A percentile compares a stretch with the other conserved stretches of the same genome.
Evolutionary conservation across 92 coral and sea anemone species (phyloP).

Genomic region (Palythoa grandis): DNA sequence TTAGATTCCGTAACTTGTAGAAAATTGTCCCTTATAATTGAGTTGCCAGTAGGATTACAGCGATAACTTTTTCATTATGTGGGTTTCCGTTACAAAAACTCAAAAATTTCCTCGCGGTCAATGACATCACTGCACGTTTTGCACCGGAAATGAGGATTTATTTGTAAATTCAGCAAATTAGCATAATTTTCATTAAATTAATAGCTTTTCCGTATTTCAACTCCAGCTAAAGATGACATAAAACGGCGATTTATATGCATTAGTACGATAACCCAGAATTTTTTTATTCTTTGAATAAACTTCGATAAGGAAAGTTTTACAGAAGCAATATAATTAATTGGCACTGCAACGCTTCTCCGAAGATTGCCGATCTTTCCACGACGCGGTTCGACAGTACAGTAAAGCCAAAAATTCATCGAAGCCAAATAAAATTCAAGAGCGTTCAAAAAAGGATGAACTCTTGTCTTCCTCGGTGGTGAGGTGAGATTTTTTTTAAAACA

Average conservation of each 20-base stretch:
- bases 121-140: conserved; percentile 11
- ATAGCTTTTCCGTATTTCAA: conserved; percentile 15
- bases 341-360: not conserved
- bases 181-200: conserved; percentile 27
- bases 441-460: not conserved
- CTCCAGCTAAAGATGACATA: conserved; percentile 8
- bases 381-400: not conserved
- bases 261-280: not conserved
- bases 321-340: conserved; percentile 22
- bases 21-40: not conserved
- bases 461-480: not conserved
- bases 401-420: not conserved
- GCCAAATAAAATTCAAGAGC: not conserved
- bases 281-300: not conserved
- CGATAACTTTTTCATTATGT: conserved; percentile 19
- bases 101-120: not conserved
- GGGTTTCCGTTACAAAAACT: conserved; percentile 12
- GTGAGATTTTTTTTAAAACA: conserved; percentile 25
- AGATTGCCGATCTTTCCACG: conserved; percentile 19
- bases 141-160: conserved; percentile 8
- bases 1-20: not conserved
- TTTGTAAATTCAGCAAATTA: conserved; percentile 10
- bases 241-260: not conserved
- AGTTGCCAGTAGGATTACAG: not conserved
- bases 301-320: not conserved